Evolutionary conservation across 2,888 invertebrate genomes (phyloP).

Genomic region (Eupithecia insigniata): DNA sequence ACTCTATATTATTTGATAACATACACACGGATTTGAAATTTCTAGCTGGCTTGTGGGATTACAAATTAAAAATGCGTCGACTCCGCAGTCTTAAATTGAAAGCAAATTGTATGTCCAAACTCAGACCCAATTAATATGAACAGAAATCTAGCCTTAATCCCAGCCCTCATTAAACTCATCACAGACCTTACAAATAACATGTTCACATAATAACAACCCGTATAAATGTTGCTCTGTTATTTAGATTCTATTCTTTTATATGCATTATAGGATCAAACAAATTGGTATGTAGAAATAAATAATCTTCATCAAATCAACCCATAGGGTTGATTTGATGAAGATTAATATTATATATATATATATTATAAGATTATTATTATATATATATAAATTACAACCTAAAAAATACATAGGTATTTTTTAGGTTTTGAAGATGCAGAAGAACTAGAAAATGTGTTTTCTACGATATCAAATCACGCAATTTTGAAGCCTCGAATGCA

Average conservation of each 20-base stretch:
- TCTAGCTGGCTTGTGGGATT: background rate
- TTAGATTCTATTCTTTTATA: background rate
- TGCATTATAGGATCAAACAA: background rate
- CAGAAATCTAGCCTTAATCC: constrained; percentile 18
- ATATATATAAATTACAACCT: no score
- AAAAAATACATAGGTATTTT: no score
- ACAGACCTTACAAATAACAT: constrained; percentile 24
- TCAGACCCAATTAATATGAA: constrained; percentile 4
- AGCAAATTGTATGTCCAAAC: background rate
- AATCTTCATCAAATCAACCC: no score
- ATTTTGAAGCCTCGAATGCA: background rate
- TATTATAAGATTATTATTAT: no score
- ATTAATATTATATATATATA: no score
- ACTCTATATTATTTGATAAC: background rate
- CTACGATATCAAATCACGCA: background rate
- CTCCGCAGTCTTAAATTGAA: background rate
- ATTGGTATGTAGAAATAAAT: background rate
- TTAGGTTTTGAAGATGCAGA: background rate
- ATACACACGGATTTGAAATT: background rate
- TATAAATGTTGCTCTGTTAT: background rate
- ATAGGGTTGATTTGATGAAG: no score
- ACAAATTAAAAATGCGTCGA: background rate
- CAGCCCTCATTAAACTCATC: constrained; percentile 22
- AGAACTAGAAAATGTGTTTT: background rate
- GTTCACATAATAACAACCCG: constrained; percentile 31